Percentiles rank a stretch among this genome's conserved stretches.
These are phyloP conservation scores for Leptobrachium ailaonicum DNA, from an alignment of 2,113 vertebrate species.

Conservation along the genomic window DNA sequence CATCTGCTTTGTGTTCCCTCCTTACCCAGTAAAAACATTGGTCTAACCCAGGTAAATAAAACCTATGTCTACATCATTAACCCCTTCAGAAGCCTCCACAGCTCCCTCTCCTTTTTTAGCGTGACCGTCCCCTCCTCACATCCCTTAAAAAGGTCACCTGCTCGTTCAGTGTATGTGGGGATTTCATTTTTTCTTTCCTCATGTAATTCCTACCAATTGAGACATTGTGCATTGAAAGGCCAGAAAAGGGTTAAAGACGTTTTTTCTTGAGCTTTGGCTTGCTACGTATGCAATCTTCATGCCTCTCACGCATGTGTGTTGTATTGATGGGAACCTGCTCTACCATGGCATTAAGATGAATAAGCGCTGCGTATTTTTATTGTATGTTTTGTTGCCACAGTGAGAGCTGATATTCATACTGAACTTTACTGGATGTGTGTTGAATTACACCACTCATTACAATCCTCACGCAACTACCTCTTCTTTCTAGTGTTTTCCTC, in stretches of 20 bases:
- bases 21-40: constrained; percentile 8
- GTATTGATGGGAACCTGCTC: constrained; percentile 44
- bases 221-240: neutral
- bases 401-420: neutral
- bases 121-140: too few relatives aligned
- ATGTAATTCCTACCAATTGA: neutral
- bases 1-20: neutral
- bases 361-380: constrained; percentile 17
- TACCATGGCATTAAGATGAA: constrained; percentile 38
- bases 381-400: neutral
- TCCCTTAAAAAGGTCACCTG: too few relatives aligned
- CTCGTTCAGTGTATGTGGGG: too few relatives aligned
- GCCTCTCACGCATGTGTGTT: constrained; percentile 50
- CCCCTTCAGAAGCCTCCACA: neutral
- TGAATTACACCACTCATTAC: neutral
- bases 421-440: neutral
- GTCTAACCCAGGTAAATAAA: constrained; percentile 10
- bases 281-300: constrained; percentile 46
- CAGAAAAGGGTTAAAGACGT: constrained; percentile 22
- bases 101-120: too few relatives aligned
- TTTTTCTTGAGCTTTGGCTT: constrained; percentile 30
- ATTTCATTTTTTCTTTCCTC: neutral
- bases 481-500: neutral
- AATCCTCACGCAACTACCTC: neutral
- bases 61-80: constrained; percentile 7